These are phyloP conservation scores for Ypsolopha scabrella DNA, from an alignment of 2,888 invertebrate species.

Conservation along the genomic window DNA sequence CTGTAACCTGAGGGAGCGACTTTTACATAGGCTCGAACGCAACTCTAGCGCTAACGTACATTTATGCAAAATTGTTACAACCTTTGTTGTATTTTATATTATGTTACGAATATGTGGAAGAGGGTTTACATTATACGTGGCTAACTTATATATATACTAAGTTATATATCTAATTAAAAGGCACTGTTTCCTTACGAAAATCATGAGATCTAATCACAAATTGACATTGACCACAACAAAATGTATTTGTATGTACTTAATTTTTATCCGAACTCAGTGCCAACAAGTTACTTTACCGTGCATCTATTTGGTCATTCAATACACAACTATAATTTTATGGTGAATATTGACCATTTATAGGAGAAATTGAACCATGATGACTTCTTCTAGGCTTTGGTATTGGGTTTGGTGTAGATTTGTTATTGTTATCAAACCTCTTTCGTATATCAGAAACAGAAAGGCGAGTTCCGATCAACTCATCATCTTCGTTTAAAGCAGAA, in stretches of 20 bases:
- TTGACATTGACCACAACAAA: too few relatives aligned
- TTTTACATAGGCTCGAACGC: too few relatives aligned
- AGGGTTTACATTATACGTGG: too few relatives aligned
- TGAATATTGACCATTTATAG: slow-evolving; percentile 10
- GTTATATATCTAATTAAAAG: not conserved
- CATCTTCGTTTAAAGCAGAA: slow-evolving; percentile 55
- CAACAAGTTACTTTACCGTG: not conserved
- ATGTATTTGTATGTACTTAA: too few relatives aligned
- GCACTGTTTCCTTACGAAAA: not conserved
- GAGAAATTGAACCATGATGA: slow-evolving; percentile 43
- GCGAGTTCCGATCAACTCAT: slow-evolving; percentile 33
- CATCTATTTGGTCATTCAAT: not conserved
- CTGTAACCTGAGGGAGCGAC: too few relatives aligned
- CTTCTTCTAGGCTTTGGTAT: slow-evolving; percentile 71
- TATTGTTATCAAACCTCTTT: slow-evolving; percentile 62
- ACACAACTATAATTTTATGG: not conserved
- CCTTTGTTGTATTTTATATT: too few relatives aligned
- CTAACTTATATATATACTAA: too few relatives aligned
- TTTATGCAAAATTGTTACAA: too few relatives aligned
- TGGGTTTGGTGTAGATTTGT: slow-evolving; percentile 58
- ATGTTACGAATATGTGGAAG: too few relatives aligned
- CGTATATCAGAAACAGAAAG: slow-evolving; percentile 61
- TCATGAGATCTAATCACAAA: not conserved
- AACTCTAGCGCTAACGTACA: too few relatives aligned
- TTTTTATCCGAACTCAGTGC: not conserved